Evolutionary conservation across 2,888 invertebrate genomes (phyloP).

Genomic region (Yponomeuta sedellus): DNA sequence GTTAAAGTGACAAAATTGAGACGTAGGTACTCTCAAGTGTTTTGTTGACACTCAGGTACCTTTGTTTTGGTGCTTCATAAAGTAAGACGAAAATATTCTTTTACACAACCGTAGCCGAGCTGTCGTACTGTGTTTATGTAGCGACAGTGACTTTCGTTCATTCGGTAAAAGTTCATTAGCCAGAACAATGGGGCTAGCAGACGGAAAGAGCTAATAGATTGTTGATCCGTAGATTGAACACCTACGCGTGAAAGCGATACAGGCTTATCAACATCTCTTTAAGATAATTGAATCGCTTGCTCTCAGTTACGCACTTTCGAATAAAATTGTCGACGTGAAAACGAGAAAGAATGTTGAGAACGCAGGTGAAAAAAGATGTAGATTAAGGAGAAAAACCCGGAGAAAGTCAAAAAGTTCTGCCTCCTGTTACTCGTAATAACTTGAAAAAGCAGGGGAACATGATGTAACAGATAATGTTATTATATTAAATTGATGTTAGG

Average conservation of each 20-base stretch:
- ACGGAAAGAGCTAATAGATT: constrained; percentile 30
- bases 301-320: constrained; percentile 39
- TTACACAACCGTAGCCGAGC: background rate
- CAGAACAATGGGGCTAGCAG: constrained; percentile 50
- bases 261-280: constrained; percentile 24
- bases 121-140: background rate
- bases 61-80: no score
- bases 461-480: no score
- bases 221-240: constrained; percentile 45
- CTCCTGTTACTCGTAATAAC: no score
- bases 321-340: background rate
- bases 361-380: constrained; percentile 1
- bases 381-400: constrained; percentile 10
- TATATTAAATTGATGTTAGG: background rate
- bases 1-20: no score
- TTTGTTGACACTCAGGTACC: no score
- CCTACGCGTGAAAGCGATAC: constrained; percentile 57
- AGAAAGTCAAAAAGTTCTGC: no score
- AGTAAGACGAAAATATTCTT: no score
- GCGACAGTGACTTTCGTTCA: constrained; percentile 21
- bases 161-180: constrained; percentile 57
- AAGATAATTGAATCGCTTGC: constrained; percentile 42
- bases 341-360: background rate
- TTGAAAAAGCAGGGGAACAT: no score
- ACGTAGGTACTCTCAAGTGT: no score